Conservation (phyloP, 2,888 invertebrate genomes). For the Nezara viridula region DNA sequence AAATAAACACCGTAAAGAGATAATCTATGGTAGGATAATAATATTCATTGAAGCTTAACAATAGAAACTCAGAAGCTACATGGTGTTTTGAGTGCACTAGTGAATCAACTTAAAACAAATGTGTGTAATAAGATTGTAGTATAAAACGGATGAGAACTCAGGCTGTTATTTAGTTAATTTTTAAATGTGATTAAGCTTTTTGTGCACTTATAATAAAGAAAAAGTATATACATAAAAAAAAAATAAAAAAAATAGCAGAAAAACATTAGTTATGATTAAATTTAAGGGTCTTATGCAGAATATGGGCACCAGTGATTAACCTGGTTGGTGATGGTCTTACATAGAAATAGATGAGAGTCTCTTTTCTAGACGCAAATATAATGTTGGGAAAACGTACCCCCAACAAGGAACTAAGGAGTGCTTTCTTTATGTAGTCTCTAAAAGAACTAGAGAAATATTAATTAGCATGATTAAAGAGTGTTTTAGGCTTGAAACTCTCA, state of each 20-base stretch:
- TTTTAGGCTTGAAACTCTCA: no score
- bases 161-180: neutral
- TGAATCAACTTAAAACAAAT: neutral
- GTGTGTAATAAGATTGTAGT: neutral
- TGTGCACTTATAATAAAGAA: neutral
- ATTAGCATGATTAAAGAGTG: no score
- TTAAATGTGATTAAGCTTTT: neutral
- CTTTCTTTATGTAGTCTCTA: no score
- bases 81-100: neutral
- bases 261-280: slow-evolving; percentile 13
- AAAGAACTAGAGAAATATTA: no score
- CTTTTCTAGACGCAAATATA: no score
- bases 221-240: neutral
- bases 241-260: neutral
- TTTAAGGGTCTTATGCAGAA: no score
- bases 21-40: neutral
- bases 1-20: neutral
- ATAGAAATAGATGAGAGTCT: no score
- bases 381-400: no score
- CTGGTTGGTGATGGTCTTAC: no score
- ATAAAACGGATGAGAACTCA: neutral
- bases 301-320: no score
- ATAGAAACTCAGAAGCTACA: neutral
- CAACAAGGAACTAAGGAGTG: no score
- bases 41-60: neutral